Percentiles rank a stretch among this genome's conserved stretches.
phyloP scores from a whole-genome alignment of 2,888 invertebrate genomes.

The Alloplasta piceator region DNA sequence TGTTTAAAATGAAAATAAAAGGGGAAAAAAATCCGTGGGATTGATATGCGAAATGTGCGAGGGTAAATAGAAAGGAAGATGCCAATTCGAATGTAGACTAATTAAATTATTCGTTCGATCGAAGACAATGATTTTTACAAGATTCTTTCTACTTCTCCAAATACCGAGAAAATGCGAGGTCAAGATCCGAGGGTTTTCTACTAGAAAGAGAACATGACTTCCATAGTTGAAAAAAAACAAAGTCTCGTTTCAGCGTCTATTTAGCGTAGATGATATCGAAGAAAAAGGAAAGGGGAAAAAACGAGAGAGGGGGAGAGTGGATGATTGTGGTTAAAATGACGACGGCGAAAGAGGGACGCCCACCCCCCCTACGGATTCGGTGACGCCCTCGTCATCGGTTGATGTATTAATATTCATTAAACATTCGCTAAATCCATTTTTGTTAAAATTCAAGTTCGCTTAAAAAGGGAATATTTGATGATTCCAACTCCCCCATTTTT shows the following conservation, averaged over 20 bases:
- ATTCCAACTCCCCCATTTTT: no score
- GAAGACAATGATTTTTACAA: constrained; percentile 32
- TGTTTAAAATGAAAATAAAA: no score
- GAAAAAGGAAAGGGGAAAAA: background rate
- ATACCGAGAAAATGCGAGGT: background rate
- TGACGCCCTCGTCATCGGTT: no score
- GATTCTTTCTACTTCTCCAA: constrained; percentile 31
- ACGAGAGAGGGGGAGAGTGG: no score
- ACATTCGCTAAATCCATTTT: no score
- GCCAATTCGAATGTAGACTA: constrained; percentile 31
- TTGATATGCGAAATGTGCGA: background rate
- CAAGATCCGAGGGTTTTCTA: constrained; percentile 15
- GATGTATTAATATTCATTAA: no score
- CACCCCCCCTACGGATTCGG: no score
- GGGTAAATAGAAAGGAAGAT: constrained; percentile 13
- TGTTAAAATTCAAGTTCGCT: no score
- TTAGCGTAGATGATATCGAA: no score
- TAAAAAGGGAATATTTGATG: no score
- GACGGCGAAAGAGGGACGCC: no score
- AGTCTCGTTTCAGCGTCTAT: constrained; percentile 20
- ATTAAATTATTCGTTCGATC: constrained; percentile 12
- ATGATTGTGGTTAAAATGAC: no score
- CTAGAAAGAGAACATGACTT: constrained; percentile 19
- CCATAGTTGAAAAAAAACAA: constrained; percentile 27
- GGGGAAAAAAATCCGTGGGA: background rate